Evolutionary conservation across 2,797 vertebrate species (phyloP).

Genomic region (Rhadinocentrus ornatus): DNA sequence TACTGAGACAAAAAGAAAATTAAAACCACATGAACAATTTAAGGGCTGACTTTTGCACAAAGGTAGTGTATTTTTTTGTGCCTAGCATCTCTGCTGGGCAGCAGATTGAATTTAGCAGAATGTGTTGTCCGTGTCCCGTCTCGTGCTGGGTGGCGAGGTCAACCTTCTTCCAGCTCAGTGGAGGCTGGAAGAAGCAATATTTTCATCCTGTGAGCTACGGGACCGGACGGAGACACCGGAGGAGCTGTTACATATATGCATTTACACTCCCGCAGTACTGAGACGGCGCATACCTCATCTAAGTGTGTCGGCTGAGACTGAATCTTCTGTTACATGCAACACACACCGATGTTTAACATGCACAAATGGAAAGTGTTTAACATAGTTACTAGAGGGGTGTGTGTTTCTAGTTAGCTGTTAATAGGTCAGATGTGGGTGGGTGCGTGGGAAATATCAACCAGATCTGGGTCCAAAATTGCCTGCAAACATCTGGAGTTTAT

Average conservation of each 20-base stretch:
- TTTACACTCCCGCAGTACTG: conserved; percentile 35
- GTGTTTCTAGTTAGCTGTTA: conserved; percentile 55
- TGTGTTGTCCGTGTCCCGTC: conserved; percentile 34
- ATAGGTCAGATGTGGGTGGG: conserved; percentile 53
- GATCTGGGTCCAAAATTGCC: conserved; percentile 34
- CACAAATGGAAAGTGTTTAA: conserved; percentile 55
- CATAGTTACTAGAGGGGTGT: conserved; percentile 52
- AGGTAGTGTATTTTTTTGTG: conserved; percentile 64
- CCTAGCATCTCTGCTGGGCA: conserved; percentile 37
- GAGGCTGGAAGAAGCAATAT: conserved; percentile 72
- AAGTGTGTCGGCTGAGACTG: conserved; percentile 39
- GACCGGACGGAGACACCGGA: conserved; percentile 59
- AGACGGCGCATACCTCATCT: conserved; percentile 49
- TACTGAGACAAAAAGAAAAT: conserved; percentile 52
- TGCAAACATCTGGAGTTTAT: conserved; percentile 21
- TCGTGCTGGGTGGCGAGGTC: conserved; percentile 7
- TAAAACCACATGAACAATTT: conserved; percentile 50
- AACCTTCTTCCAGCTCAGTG: background rate
- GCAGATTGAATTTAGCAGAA: conserved; percentile 52
- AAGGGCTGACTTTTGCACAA: conserved; percentile 84
- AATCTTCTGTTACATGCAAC: conserved; percentile 60
- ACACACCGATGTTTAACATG: conserved; percentile 27
- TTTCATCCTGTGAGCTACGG: conserved; percentile 33
- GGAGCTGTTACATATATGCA: conserved; percentile 73
- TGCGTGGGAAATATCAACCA: background rate